A percentile compares a stretch with the other conserved stretches of the same genome.
Conservation (phyloP, 1,140 invertebrate genomes). For the Tigriopus japonicus region DNA sequence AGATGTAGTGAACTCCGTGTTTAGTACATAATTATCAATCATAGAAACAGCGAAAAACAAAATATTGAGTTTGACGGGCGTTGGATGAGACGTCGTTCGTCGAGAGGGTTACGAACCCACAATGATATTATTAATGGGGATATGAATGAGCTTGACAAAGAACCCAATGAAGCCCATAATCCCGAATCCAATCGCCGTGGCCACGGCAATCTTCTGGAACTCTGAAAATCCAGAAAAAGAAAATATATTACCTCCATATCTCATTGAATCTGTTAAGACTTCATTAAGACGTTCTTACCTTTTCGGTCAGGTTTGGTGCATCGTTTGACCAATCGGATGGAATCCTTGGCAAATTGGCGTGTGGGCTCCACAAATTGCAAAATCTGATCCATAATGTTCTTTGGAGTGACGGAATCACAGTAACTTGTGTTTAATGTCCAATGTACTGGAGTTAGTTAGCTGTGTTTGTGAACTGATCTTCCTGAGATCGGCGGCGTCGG, state of each 20-base stretch:
- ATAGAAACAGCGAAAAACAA: no score
- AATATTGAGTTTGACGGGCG: no score
- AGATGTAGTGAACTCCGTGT: no score
- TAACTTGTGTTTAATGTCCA: no score
- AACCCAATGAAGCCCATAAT: conserved; percentile 99
- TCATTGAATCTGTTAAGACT: conserved; percentile 1
- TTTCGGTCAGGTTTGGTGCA: conserved; percentile 98
- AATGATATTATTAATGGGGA: conserved; percentile 99
- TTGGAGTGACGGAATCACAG: not conserved
- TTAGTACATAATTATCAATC: no score
- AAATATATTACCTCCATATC: no score
- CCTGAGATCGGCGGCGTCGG: no score
- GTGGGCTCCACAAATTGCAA: conserved; percentile 83
- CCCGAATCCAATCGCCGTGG: conserved; percentile 97
- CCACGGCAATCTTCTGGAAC: conserved; percentile 99
- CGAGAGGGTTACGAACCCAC: conserved; percentile 35
- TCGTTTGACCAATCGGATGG: conserved; percentile 85
- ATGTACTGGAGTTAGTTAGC: no score
- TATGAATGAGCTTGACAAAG: conserved; percentile 98
- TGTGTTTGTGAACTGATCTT: no score
- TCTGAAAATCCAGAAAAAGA: conserved; percentile 48
- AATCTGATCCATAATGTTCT: conserved; percentile 87
- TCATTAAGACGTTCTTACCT: conserved; percentile 39
- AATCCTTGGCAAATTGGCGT: conserved; percentile 92
- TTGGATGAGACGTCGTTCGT: no score